phyloP scores from a whole-genome alignment of 92 coral and sea anemone species.

The Muricea muricata region DNA sequence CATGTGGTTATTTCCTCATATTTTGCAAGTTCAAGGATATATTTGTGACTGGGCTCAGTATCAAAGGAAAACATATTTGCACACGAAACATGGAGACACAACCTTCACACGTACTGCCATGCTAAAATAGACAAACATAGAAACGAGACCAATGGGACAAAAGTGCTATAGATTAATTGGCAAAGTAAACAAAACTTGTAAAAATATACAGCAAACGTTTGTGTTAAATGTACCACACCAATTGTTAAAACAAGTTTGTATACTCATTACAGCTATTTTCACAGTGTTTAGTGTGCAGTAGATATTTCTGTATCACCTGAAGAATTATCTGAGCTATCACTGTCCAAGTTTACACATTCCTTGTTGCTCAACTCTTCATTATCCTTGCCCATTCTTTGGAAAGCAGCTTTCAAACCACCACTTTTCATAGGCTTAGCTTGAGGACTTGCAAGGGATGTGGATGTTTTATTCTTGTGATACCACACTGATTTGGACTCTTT shows the following conservation, averaged over 20 bases:
- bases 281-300: not conserved
- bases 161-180: too few relatives aligned
- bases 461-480: constrained; percentile 42
- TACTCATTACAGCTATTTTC: not conserved
- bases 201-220: not conserved
- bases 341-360: not conserved
- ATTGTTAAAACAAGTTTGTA: not conserved
- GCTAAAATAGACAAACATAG: too few relatives aligned
- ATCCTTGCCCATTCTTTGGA: not conserved
- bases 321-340: not conserved
- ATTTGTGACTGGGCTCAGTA: too few relatives aligned
- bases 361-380: not conserved
- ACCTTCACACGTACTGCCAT: too few relatives aligned
- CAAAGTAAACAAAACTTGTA: too few relatives aligned
- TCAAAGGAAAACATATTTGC: too few relatives aligned
- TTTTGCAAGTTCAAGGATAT: too few relatives aligned
- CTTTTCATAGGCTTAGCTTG: too few relatives aligned
- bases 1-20: too few relatives aligned
- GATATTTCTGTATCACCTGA: not conserved
- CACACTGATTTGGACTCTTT: constrained; percentile 8
- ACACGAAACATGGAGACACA: too few relatives aligned
- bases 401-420: not conserved
- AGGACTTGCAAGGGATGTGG: constrained; percentile 5
- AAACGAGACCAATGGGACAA: too few relatives aligned
- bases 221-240: not conserved